These are phyloP conservation scores for Drosophila virilis DNA, from an alignment of 1,140 invertebrate species.

Conservation along the genomic window DNA sequence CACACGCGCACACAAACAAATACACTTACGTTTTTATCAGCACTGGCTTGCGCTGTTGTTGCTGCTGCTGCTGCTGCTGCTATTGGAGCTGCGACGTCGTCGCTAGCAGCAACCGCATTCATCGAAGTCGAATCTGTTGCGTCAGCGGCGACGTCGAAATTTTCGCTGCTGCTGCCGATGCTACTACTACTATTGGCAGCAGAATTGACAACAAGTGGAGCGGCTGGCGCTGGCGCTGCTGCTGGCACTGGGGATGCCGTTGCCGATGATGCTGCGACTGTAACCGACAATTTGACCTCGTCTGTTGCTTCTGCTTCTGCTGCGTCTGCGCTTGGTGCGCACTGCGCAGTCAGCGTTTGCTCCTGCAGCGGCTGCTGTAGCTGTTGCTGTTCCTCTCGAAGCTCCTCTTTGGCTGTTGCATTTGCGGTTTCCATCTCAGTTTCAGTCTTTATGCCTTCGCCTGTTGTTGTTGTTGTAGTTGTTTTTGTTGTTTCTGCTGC, in stretches of 20 bases:
- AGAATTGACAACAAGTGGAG: conserved; percentile 70
- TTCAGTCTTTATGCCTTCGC: conserved; percentile 69
- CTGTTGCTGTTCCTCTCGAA: conserved; percentile 17
- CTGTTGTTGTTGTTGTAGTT: conserved; percentile 17
- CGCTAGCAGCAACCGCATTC: conserved; percentile 22
- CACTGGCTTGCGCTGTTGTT: conserved; percentile 40
- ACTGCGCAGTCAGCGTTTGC: conserved; percentile 11
- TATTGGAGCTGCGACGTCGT: conserved; percentile 23
- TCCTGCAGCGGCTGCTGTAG: conserved; percentile 1
- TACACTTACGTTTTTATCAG: conserved; percentile 79
- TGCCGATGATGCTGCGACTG: conserved; percentile 16
- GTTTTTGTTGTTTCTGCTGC: conserved; percentile 19
- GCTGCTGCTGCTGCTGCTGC: conserved; percentile 42
- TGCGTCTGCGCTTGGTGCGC: conserved; percentile 14
- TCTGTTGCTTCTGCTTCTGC: conserved; percentile 11
- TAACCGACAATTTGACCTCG: conserved; percentile 24
- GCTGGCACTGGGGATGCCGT: conserved; percentile 23
- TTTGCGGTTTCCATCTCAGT: conserved; percentile 19
- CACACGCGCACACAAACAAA: conserved; percentile 14
- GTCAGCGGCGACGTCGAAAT: conserved; percentile 57
- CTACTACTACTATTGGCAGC: conserved; percentile 20
- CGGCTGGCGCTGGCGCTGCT: conserved; percentile 20
- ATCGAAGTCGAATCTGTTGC: conserved; percentile 66
- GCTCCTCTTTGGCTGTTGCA: conserved; percentile 37
- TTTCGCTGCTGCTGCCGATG: conserved; percentile 35